Percentiles rank a stretch among this genome's conserved stretches.
Evolutionary conservation across 1,140 invertebrate species (phyloP).

Genomic region (Cryptotermes secundus): DNA sequence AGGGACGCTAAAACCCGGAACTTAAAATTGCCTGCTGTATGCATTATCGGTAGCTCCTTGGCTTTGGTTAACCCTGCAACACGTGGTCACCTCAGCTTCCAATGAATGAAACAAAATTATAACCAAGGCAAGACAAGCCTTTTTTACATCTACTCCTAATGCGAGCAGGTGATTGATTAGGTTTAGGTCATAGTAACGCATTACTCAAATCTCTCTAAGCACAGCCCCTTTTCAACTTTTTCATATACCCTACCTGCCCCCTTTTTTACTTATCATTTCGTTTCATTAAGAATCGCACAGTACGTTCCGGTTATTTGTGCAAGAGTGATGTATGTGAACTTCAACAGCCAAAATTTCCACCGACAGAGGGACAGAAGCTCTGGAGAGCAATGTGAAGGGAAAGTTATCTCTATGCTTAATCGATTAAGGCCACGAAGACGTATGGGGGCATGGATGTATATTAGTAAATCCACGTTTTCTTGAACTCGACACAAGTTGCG

Average conservation of each 20-base stretch:
- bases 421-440: too few species aligned
- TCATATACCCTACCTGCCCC: not conserved
- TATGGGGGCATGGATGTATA: too few species aligned
- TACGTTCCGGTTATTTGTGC: not conserved
- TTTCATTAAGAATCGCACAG: slow-evolving; percentile 9
- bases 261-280: not conserved
- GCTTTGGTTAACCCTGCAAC: not conserved
- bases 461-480: too few species aligned
- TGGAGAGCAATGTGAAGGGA: too few species aligned
- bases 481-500: too few species aligned
- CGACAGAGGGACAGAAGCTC: too few species aligned
- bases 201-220: not conserved
- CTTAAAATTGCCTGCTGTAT: too few species aligned
- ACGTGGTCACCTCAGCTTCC: not conserved
- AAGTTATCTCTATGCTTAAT: too few species aligned
- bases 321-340: not conserved
- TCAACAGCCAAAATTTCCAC: too few species aligned
- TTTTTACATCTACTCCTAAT: not conserved
- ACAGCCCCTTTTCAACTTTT: slow-evolving; percentile 15
- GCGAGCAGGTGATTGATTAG: not conserved
- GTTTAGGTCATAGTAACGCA: not conserved
- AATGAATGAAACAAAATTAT: slow-evolving; percentile 12
- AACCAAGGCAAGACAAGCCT: not conserved
- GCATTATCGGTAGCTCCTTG: not conserved
- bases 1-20: too few species aligned